Evolutionary conservation across 1,140 invertebrate species (phyloP).

Genomic region (Sogatella furcifera): DNA sequence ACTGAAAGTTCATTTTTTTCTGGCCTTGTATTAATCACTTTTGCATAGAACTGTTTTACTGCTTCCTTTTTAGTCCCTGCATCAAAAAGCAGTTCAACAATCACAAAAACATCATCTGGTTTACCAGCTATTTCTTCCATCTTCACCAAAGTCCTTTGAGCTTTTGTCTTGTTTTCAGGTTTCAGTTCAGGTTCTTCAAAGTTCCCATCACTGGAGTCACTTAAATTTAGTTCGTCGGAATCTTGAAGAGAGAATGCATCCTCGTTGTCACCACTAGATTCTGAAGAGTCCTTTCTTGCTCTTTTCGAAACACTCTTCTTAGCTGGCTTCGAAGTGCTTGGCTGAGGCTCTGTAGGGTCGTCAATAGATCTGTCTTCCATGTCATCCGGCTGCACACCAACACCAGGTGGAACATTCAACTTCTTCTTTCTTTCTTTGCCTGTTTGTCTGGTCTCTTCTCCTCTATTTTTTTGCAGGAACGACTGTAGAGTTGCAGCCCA

Average conservation of each 20-base stretch:
- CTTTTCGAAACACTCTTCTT: slow-evolving; percentile 4
- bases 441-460: slow-evolving; percentile 1
- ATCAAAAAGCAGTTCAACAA: slow-evolving; percentile 8
- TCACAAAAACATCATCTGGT: slow-evolving; percentile 6
- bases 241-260: slow-evolving; percentile 5
- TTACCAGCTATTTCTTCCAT: slow-evolving; percentile 1
- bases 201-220: slow-evolving; percentile 5
- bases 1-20: neutral
- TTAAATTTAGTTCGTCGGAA: slow-evolving; percentile 6
- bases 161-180: neutral
- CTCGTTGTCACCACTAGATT: slow-evolving; percentile 2
- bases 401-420: slow-evolving; percentile 1
- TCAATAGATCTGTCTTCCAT: slow-evolving; percentile 1
- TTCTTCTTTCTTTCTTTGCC: slow-evolving; percentile 2
- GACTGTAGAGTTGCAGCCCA: neutral
- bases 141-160: neutral
- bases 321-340: slow-evolving; percentile 2
- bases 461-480: slow-evolving; percentile 3
- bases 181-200: slow-evolving; percentile 8
- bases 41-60: neutral
- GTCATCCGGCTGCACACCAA: slow-evolving; percentile 4
- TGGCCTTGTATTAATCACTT: slow-evolving; percentile 3
- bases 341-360: slow-evolving; percentile 6
- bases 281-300: slow-evolving; percentile 5
- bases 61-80: slow-evolving; percentile 5